Percentiles rank a stretch among this genome's conserved stretches.
phyloP scores from a whole-genome alignment of 1,140 invertebrate species.

The Tribolium madens region DNA sequence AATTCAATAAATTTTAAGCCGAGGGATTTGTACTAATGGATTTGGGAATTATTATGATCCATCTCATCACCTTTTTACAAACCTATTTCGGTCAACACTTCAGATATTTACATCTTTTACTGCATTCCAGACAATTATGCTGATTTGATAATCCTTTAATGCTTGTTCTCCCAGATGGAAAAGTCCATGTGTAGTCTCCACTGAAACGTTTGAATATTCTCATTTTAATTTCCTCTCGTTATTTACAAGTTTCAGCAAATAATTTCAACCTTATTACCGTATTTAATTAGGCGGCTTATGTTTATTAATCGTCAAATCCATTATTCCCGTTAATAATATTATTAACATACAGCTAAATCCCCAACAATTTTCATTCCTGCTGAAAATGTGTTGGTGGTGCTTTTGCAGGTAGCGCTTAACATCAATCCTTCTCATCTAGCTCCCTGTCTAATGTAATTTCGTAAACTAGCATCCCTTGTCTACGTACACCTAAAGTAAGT shows the following conservation, averaged over 20 bases:
- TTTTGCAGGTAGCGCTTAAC: neutral
- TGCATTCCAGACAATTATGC: constrained; percentile 4
- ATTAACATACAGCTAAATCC: neutral
- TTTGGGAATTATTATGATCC: constrained; percentile 21
- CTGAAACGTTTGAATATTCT: no score
- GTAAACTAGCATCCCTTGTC: constrained; percentile 42
- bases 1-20: constrained; percentile 29
- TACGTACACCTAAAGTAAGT: constrained; percentile 22
- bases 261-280: neutral
- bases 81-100: constrained; percentile 15
- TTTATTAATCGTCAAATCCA: neutral
- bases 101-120: constrained; percentile 20
- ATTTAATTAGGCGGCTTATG: neutral
- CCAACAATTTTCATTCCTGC: neutral
- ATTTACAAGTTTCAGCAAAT: neutral
- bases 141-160: constrained; percentile 18
- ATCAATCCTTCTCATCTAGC: constrained; percentile 30
- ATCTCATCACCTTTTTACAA: constrained; percentile 27
- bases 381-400: neutral
- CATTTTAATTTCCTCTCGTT: no score
- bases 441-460: constrained; percentile 33
- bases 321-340: neutral
- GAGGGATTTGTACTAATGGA: constrained; percentile 32
- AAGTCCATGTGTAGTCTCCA: no score
- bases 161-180: neutral